Evolutionary conservation across 1,140 invertebrate species (phyloP), one percentile per base, ranked within the genome.

Genomic region (Stenopsyche tienmushanensis): DNA sequence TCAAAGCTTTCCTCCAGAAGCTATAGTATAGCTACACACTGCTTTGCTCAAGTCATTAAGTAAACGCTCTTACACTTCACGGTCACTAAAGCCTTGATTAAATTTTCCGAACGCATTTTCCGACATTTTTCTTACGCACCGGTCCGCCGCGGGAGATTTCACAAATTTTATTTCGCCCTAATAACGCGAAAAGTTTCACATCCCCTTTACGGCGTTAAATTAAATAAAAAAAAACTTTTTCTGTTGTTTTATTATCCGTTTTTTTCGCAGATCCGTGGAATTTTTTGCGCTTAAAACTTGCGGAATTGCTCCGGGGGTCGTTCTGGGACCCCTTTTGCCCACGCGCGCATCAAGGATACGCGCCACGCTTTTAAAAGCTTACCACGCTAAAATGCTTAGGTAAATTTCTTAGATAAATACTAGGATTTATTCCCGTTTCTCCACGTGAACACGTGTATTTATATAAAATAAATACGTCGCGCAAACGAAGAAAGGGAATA

Each of bases 151-250:
- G 50, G 63, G 41, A 57, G 53, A 65, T 57, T 65, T 50, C 24
- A 23, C 24, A 60, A 65, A 60, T 66, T 66, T 66, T 66, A 60
- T 63, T 63, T 41, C 58, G 34, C 47, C 60, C 21, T 50, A 50
- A 62, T 62, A 52, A 62, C 41, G 62, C 52, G 29, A 41, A 57
- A 57, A 64, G 26, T 57, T 64, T 57, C 20, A 23, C 53, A 24
- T 53, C 41, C 42, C 58, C 52, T 54, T 59, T 44, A 52, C 53
- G 58, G 53, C 34, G 29, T 50, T 58, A 67, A 67, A 67, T 67
- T 67, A 67, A 67, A 67, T 67, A 64, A 58, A 59, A 64, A 64
- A 59, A 67, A 67, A 39, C 13, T 67, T 67, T 62, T 57, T 58
- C 55, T 44, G 55, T 65, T 59, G 49, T 67, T 63, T 67, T 57